Percentiles rank a stretch among this genome's conserved stretches.
Conservation (phyloP, 2,888 invertebrate genomes). For the Glyphotaelius pellucidus region DNA sequence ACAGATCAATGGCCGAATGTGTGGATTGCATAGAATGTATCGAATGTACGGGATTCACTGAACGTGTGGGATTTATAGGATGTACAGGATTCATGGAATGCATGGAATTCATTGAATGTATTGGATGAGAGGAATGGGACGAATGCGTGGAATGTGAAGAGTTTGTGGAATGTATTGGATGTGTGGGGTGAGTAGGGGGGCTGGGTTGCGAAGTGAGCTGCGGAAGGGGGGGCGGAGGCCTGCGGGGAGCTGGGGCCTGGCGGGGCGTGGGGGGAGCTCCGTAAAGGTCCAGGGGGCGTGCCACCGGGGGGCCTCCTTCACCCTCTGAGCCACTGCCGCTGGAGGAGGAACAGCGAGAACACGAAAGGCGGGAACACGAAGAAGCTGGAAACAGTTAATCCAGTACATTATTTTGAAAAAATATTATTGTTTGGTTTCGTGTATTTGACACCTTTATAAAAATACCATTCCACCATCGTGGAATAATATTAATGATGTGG, state of each 20-base stretch:
- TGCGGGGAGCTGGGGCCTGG: slow-evolving; percentile 57
- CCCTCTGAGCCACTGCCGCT: slow-evolving; percentile 71
- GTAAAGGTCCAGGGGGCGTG: slow-evolving; percentile 69
- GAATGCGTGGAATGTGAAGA: too few species aligned
- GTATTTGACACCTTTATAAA: too few species aligned
- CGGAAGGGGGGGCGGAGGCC: slow-evolving; percentile 68
- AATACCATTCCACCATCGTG: not conserved
- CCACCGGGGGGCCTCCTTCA: slow-evolving; percentile 66
- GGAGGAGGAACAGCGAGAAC: slow-evolving; percentile 80
- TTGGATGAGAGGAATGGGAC: not conserved
- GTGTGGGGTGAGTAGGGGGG: slow-evolving; percentile 67
- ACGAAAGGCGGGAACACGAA: slow-evolving; percentile 84
- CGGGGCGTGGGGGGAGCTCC: slow-evolving; percentile 69
- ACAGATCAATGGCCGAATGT: slow-evolving; percentile 56
- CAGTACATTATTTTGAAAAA: not conserved
- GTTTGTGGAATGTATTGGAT: not conserved
- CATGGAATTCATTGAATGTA: not conserved
- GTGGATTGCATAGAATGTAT: not conserved
- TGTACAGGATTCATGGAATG: not conserved
- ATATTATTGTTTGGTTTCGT: not conserved
- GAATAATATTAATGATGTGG: too few species aligned
- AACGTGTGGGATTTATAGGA: not conserved
- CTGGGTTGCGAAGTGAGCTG: slow-evolving; percentile 23
- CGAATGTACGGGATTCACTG: not conserved
- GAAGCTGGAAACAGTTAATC: slow-evolving; percentile 76